phyloP scores from a whole-genome alignment of 1,140 invertebrate genomes.

The Ectropis grisescens region DNA sequence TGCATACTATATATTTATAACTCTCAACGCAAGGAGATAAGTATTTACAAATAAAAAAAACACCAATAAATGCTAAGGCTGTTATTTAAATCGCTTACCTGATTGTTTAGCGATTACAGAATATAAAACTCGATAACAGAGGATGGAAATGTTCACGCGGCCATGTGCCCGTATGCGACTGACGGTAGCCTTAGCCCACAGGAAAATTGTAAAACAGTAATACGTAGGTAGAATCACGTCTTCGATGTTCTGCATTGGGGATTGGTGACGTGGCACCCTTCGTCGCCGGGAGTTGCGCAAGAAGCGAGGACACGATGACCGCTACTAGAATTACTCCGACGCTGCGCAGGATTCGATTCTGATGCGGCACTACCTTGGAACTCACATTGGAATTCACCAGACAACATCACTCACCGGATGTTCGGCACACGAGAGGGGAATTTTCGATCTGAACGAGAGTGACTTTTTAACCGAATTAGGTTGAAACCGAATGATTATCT shows the following conservation, averaged over 20 bases:
- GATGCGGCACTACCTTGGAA: slow-evolving; percentile 1
- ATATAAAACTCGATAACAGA: too few species aligned
- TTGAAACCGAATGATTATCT: too few species aligned
- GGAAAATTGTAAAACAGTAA: slow-evolving; percentile 40
- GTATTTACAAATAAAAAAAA: too few species aligned
- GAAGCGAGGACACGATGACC: slow-evolving; percentile 21
- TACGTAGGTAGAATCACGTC: slow-evolving; percentile 44
- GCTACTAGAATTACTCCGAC: slow-evolving; percentile 12
- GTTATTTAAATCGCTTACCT: too few species aligned
- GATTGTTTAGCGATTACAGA: too few species aligned
- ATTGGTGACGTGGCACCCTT: slow-evolving; percentile 31
- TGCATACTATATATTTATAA: too few species aligned
- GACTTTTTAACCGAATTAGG: slow-evolving; percentile 1
- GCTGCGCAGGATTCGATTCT: slow-evolving; percentile 17
- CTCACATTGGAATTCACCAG: slow-evolving; percentile 7
- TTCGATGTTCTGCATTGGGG: slow-evolving; percentile 16
- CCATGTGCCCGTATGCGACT: too few species aligned
- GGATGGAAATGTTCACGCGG: too few species aligned
- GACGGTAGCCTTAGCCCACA: slow-evolving; percentile 11
- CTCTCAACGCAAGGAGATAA: too few species aligned
- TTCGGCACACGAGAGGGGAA: slow-evolving; percentile 2
- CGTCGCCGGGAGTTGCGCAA: slow-evolving; percentile 34
- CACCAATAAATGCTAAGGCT: too few species aligned
- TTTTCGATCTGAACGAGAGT: slow-evolving; percentile 1
- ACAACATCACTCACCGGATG: slow-evolving; percentile 7